Evolutionary conservation across 2,797 vertebrate genomes (phyloP), one percentile per base, ranked within the genome.

Genomic region (Gymnothorax javanicus): DNA sequence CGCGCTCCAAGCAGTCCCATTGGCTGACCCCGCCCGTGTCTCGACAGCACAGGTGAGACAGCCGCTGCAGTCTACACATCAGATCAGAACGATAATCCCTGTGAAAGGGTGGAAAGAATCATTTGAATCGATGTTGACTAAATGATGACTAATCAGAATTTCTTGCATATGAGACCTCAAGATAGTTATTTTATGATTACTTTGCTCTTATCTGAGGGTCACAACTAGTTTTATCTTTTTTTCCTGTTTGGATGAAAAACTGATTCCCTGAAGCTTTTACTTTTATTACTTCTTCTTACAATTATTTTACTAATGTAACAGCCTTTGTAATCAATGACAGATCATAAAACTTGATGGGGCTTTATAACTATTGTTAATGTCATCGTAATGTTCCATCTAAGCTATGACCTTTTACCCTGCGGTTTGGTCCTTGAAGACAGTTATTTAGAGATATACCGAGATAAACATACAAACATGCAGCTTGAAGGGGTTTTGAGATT

Each of bases 31-130:
- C 23, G 90, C 94, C 3, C 86, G 96, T 77, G 81, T 90, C 15
- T 93, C 93, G 85, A 93, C 93, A 82, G 84, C 98, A 58, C 93
- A 96, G 97, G 99, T 99, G 91, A 1, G 95, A 92, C 60, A 59
- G 52, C 13, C 15, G n/a, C 59, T 50, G 33, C 13, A 82, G 7
- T 20, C 82, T 12, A 62, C 4, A 5, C 13, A 13, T 7, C 27
- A 12, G 60, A 15, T 75, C 71, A 75, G 33, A 75, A 43, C 0
- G 0, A 43, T 33, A 75, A 13, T 50, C 33, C 43, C 73, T 1
- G 12, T 77, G 33, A 52, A 25, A 52, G 73, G 43, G 5, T 23
- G 73, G 13, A 52, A 77, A 77, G n/a, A 17, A 23, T 79, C 23
- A 2, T 79, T 64, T 64, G 17, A 9, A 43, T 43, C 43, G 27